Conservation (phyloP, 2,888 invertebrate species). For the Anticlea derivata region DNA sequence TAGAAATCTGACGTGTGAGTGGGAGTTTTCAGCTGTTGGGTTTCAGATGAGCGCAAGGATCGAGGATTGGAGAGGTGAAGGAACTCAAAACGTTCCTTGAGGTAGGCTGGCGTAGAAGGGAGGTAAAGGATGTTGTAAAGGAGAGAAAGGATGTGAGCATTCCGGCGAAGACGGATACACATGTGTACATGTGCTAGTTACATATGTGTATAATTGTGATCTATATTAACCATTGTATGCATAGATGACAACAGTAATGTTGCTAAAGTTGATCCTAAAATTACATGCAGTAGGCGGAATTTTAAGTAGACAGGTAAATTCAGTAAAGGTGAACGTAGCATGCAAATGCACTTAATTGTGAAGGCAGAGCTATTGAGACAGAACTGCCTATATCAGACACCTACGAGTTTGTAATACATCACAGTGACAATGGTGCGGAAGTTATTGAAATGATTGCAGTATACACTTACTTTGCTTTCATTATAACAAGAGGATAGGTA, state of each 20-base stretch:
- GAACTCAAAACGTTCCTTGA: too few species aligned
- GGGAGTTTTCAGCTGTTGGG: too few species aligned
- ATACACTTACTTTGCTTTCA: not conserved
- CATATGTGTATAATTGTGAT: too few species aligned
- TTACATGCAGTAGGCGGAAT: conserved; percentile 16
- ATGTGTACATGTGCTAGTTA: too few species aligned
- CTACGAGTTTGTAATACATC: conserved; percentile 4
- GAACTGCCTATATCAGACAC: conserved; percentile 4
- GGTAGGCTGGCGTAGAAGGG: too few species aligned
- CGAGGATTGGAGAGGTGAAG: too few species aligned
- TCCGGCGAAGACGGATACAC: too few species aligned
- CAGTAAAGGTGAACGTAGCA: not conserved
- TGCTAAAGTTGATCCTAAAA: conserved; percentile 6
- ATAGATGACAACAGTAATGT: conserved; percentile 6
- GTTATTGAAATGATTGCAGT: conserved; percentile 7
- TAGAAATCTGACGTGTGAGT: too few species aligned
- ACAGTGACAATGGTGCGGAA: conserved; percentile 12
- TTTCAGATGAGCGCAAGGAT: too few species aligned
- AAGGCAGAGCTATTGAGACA: not conserved
- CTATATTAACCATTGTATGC: conserved; percentile 8
- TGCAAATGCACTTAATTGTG: conserved; percentile 11
- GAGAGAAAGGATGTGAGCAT: too few species aligned
- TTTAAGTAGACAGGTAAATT: not conserved
- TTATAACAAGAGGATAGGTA: too few species aligned
- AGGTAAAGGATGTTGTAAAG: too few species aligned